phyloP scores from a whole-genome alignment of 1,140 invertebrate species.

The Ceratosolen solmsi region DNA sequence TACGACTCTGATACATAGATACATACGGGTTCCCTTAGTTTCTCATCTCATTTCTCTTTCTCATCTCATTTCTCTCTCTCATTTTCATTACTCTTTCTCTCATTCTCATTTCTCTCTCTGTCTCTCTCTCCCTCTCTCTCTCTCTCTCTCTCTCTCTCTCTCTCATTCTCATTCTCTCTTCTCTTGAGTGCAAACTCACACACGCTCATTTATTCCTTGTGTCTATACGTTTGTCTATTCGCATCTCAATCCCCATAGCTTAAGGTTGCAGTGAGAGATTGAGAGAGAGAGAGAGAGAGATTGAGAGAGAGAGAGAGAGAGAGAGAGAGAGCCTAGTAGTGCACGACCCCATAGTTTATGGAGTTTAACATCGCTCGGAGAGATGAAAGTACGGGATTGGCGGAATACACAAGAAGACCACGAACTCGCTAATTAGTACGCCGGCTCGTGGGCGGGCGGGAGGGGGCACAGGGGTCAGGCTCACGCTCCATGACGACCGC shows the following conservation, averaged over 20 bases:
- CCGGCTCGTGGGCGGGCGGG: background rate
- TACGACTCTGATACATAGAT: no score
- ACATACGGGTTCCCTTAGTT: no score
- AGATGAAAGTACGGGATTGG: conserved; percentile 44
- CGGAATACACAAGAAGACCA: conserved; percentile 27
- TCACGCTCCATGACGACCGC: conserved; percentile 1
- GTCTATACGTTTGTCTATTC: background rate
- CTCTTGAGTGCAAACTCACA: background rate
- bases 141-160: background rate
- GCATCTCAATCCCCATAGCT: background rate
- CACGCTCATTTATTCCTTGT: no score
- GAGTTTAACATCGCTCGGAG: conserved; percentile 37
- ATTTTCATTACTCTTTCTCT: no score
- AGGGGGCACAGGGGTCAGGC: background rate
- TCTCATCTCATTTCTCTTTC: no score
- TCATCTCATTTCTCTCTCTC: background rate
- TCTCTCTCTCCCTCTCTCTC: background rate
- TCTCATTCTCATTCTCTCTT: background rate
- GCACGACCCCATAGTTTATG: conserved; percentile 39
- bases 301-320: background rate
- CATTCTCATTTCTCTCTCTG: conserved; percentile 1
- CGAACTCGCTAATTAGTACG: conserved; percentile 46
- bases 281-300: background rate
- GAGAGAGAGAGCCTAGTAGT: background rate
- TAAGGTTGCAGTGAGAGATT: background rate